Conservation (phyloP, 2,113 vertebrate genomes). For the Barbus barbus region DNA sequence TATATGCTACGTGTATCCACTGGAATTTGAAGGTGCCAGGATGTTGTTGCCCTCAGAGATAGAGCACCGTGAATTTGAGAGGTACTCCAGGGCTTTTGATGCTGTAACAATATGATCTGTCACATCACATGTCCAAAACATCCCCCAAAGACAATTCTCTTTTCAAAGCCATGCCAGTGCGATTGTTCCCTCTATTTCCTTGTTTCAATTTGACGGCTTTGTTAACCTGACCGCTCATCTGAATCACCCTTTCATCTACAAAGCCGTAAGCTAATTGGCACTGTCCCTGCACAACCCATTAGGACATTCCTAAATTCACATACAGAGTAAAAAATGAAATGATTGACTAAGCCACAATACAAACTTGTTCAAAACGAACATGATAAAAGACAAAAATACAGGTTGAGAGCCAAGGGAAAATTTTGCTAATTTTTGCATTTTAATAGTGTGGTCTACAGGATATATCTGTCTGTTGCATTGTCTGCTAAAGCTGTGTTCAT, state of each 20-base stretch:
- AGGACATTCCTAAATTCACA: constrained; percentile 20
- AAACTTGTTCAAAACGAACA: background rate
- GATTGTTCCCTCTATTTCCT: constrained; percentile 2
- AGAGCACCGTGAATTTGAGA: background rate
- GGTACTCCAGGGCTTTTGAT: constrained; percentile 22
- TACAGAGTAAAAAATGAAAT: constrained; percentile 21
- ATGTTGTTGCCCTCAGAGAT: background rate
- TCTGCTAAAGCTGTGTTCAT: background rate
- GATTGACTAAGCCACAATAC: constrained; percentile 9
- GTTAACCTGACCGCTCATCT: constrained; percentile 30
- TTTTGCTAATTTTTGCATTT: background rate
- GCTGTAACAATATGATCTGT: background rate
- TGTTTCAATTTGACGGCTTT: constrained; percentile 36
- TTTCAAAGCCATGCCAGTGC: constrained; percentile 24
- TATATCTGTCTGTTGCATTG: background rate
- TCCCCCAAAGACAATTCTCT: background rate
- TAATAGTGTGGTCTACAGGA: background rate
- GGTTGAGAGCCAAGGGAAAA: background rate
- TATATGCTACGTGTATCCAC: background rate
- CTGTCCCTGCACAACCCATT: constrained; percentile 29
- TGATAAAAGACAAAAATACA: constrained; percentile 22
- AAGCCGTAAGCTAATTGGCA: constrained; percentile 45
- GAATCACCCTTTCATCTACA: constrained; percentile 31
- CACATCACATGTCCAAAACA: constrained; percentile 23
- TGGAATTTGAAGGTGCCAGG: background rate